A percentile compares a stretch with the other conserved stretches of the same genome.
Evolutionary conservation across 2,888 invertebrate genomes (phyloP).

Genomic region (Heteromurus nitidus): DNA sequence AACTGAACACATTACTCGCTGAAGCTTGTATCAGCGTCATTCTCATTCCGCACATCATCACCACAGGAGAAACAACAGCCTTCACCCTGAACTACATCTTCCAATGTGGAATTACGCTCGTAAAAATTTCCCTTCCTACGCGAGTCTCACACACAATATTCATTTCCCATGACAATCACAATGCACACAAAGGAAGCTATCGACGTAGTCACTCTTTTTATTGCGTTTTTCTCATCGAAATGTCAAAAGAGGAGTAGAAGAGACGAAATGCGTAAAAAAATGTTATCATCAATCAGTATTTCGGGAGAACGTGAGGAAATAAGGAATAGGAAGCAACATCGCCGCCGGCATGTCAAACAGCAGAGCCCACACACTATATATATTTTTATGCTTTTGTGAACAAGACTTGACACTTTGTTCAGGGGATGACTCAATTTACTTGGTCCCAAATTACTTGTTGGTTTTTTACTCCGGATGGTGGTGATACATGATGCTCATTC

Average conservation of each 20-base stretch:
- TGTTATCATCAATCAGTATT: background rate
- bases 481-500: background rate
- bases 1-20: background rate
- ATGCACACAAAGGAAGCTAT: background rate
- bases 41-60: conserved; percentile 29
- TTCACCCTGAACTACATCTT: conserved; percentile 57
- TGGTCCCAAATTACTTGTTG: background rate
- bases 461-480: background rate
- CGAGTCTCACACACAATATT: background rate
- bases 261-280: background rate
- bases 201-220: background rate
- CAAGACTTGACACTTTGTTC: background rate
- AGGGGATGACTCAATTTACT: background rate
- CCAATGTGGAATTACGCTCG: conserved; percentile 15
- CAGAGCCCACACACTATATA: background rate
- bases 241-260: conserved; percentile 18
- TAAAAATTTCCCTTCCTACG: conserved; percentile 19
- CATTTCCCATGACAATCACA: background rate
- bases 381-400: background rate
- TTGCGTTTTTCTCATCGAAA: conserved; percentile 36
- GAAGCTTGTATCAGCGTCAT: background rate
- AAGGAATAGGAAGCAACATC: conserved; percentile 44
- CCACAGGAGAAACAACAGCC: conserved; percentile 56
- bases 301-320: conserved; percentile 1
- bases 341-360: conserved; percentile 42